Base-by-base conservation (phyloP, 1,140 invertebrate species). In the Drosophila mauritiana region DNA sequence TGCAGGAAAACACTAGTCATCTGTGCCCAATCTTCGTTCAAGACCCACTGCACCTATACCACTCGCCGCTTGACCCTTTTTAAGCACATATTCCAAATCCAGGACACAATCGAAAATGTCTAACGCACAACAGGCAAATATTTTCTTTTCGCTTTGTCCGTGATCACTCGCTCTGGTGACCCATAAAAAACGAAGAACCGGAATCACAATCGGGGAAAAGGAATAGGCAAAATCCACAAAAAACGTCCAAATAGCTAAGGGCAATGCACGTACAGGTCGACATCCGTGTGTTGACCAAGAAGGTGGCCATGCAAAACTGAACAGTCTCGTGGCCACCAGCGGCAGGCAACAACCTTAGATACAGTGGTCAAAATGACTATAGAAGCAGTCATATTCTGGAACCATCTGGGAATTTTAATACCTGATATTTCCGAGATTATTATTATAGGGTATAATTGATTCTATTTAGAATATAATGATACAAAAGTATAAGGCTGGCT, bases 291-390 rank as follows among this genome's bases (percentile, higher is more conserved):
- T 70, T 70, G 67, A 70, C 64, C 67, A 70, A 70, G 64, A 49
- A 70, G 67, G 42, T 70, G 69, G 65, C 64, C 67, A 70, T 70
- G 67, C 67, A 70, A 70, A 69, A 70, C 70, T 70, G 36, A 70
- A 49, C 67, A 55, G 51, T 20, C 67, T 40, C 67, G 56, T 70
- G 67, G 27, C 51, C 69, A 65, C 48, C 67, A 70, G 64, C 45
- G 34, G 34, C 67, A 69, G 52, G 64, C 48, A 70, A 25, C 27
- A 25, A 25, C 49, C 67, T 56, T 8, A 55, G 53, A 8, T 15
- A 43, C 63, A 67, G 17, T 64, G 58, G 13, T 10, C 40, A 7
- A 48, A 65, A 48, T n/a, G 0, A 25, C 15, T n/a, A 1, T 10
- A 20, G 12, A 13, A 7, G 11, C 12, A 11, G 22, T 0, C 7